Percentiles rank a stretch among this genome's conserved stretches.
Evolutionary conservation across 1,140 invertebrate species (phyloP).

Genomic region (Protaetia brevitarsis): DNA sequence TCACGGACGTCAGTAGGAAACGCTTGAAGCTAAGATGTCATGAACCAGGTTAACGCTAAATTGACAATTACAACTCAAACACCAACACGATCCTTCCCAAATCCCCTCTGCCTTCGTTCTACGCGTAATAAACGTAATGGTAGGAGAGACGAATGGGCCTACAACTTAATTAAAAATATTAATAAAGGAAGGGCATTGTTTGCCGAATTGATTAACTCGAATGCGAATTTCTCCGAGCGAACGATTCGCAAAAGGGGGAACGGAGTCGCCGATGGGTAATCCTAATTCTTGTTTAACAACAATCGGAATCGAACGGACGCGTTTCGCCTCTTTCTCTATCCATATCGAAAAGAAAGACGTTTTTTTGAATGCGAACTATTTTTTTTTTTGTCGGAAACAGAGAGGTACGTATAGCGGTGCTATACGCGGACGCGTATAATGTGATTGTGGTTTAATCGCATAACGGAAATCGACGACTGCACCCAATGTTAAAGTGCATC

Average conservation of each 20-base stretch:
- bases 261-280: slow-evolving; percentile 23
- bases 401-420: neutral
- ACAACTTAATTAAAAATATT: neutral
- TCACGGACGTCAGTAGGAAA: too few species aligned
- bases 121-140: too few species aligned
- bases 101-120: too few species aligned
- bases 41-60: too few species aligned
- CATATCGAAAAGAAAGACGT: neutral
- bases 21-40: too few species aligned
- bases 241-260: neutral
- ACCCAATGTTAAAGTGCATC: slow-evolving; percentile 44
- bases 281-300: slow-evolving; percentile 45
- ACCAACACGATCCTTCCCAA: too few species aligned
- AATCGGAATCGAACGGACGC: slow-evolving; percentile 28
- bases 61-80: too few species aligned
- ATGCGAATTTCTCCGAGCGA: neutral
- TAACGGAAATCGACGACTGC: slow-evolving; percentile 46
- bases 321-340: neutral
- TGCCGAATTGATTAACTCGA: slow-evolving; percentile 2
- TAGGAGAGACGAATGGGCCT: too few species aligned
- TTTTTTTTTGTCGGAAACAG: neutral
- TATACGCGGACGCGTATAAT: slow-evolving; percentile 40
- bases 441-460: slow-evolving; percentile 48
- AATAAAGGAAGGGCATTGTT: neutral
- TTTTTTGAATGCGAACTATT: neutral